Percentiles rank a stretch among this genome's conserved stretches.
phyloP scores from a whole-genome alignment of 2,888 invertebrate genomes.

The Caenorhabditis macrosperma region DNA sequence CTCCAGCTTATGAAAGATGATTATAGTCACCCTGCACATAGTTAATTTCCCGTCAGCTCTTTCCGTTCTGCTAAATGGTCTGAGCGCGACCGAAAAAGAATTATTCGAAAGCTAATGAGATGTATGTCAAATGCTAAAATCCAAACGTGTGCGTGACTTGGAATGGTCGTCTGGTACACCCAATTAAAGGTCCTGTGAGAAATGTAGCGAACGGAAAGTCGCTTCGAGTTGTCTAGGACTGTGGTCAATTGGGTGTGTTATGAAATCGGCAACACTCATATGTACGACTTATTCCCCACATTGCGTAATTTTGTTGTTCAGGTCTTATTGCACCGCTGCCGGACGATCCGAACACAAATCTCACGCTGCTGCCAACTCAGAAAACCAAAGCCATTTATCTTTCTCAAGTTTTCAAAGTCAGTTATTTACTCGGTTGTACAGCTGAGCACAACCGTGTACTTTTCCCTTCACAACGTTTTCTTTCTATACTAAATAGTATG shows the following conservation, averaged over 20 bases:
- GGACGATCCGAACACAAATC: slow-evolving; percentile 23
- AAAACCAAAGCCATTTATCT: slow-evolving; percentile 49
- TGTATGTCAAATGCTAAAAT: too few species aligned
- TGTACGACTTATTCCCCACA: background rate
- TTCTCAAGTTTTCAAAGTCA: slow-evolving; percentile 49
- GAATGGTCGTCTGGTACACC: too few species aligned
- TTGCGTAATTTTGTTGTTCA: background rate
- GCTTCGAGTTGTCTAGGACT: background rate
- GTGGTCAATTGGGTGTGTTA: background rate
- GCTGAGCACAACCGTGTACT: background rate
- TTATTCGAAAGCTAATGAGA: too few species aligned
- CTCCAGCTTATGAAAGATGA: too few species aligned
- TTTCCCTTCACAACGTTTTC: background rate
- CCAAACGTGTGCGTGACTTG: too few species aligned
- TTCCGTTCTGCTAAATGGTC: background rate
- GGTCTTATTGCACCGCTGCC: slow-evolving; percentile 19
- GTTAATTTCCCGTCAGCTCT: background rate
- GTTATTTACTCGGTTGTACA: background rate
- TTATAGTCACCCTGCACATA: too few species aligned
- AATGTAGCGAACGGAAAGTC: too few species aligned
- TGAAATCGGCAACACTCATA: background rate
- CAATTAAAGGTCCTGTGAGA: too few species aligned
- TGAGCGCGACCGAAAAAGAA: too few species aligned
- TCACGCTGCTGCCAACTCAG: slow-evolving; percentile 43
- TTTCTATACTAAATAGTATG: slow-evolving; percentile 20